Conservation (phyloP, 2,797 vertebrate genomes). For the Ficedula albicollis region DNA sequence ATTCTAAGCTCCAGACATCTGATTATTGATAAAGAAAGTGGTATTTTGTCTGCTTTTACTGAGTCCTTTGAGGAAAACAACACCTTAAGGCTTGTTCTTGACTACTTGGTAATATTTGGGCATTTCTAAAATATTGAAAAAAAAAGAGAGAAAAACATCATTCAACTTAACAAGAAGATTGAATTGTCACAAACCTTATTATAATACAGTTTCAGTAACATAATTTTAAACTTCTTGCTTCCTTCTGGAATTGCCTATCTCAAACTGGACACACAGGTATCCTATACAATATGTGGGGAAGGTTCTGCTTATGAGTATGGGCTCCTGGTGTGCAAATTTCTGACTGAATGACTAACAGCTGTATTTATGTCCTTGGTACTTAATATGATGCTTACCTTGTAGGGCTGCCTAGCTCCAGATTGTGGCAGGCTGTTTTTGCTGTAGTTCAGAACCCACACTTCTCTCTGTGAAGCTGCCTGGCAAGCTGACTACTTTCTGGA, state of each 20-base stretch:
- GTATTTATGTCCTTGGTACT: not conserved
- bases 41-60: not conserved
- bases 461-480: not conserved
- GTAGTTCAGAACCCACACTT: not conserved
- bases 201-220: not conserved
- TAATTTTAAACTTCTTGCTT: not conserved
- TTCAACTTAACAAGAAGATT: not conserved
- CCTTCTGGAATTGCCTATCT: not conserved
- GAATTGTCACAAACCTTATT: not conserved
- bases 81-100: not conserved
- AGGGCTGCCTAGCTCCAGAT: not conserved
- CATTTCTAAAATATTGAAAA: not conserved
- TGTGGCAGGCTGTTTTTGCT: not conserved
- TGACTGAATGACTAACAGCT: not conserved
- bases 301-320: not conserved
- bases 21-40: not conserved
- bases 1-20: not conserved
- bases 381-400: not conserved
- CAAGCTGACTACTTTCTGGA: not conserved
- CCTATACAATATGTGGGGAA: not conserved
- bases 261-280: rapidly evolving
- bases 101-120: not conserved
- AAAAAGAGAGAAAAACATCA: not conserved
- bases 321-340: not conserved
- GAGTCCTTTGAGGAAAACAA: not conserved